phyloP scores from a whole-genome alignment of 2,888 invertebrate species.

The Cepaea hortensis region DNA sequence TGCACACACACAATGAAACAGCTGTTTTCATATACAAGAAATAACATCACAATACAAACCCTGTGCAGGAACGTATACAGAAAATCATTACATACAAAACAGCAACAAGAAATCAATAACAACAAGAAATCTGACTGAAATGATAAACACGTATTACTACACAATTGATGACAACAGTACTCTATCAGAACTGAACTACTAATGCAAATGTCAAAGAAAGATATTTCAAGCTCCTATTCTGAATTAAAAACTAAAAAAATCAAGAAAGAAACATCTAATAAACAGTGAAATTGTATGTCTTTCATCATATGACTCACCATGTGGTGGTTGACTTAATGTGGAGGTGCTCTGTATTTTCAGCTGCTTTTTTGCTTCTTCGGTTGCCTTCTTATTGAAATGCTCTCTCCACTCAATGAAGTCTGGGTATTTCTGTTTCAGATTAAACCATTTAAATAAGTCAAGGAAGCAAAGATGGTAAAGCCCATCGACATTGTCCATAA shows the following conservation, averaged over 20 bases:
- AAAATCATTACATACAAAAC: no score
- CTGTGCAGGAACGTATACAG: no score
- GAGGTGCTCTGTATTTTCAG: conserved; percentile 59
- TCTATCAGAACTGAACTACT: no score
- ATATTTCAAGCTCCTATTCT: background rate
- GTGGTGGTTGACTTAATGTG: conserved; percentile 50
- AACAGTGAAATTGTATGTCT: background rate
- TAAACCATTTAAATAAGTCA: background rate
- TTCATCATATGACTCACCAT: conserved; percentile 20
- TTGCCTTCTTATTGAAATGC: conserved; percentile 62
- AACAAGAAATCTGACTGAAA: no score
- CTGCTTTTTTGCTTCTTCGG: conserved; percentile 60
- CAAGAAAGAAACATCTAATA: background rate
- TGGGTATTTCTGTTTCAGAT: conserved; percentile 60
- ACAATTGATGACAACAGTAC: no score
- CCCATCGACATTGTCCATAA: no score
- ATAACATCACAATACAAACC: no score
- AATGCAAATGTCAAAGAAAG: background rate
- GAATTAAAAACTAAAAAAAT: background rate
- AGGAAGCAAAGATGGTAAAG: no score
- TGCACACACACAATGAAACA: no score
- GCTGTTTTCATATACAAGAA: no score
- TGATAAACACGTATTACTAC: no score
- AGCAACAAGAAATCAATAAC: no score
- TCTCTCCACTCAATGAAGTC: conserved; percentile 63